Evolutionary conservation across 2,888 invertebrate species (phyloP).

Genomic region (Protophormia terraenovae): DNA sequence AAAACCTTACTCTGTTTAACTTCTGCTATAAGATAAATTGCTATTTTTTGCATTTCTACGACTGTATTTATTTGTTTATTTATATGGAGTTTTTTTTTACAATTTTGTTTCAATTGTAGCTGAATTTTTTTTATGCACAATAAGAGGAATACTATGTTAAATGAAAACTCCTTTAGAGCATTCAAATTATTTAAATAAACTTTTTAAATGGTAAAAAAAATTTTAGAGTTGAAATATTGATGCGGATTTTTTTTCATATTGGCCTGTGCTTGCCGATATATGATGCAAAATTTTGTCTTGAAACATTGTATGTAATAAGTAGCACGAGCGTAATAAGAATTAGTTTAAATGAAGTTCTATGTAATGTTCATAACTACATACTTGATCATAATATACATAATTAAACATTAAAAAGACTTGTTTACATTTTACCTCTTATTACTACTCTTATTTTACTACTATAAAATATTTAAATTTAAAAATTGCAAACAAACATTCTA

Average conservation of each 20-base stretch:
- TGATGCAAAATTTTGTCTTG: background rate
- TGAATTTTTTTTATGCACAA: conserved; percentile 24
- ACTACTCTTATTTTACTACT: too few species aligned
- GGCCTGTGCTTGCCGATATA: background rate
- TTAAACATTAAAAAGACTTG: too few species aligned
- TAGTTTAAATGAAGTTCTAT: background rate
- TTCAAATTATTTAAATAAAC: conserved; percentile 34
- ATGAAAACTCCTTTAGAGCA: background rate
- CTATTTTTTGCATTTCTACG: conserved; percentile 48
- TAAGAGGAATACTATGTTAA: background rate
- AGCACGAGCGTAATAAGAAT: conserved; percentile 8
- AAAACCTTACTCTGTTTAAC: conserved; percentile 28
- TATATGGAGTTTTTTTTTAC: background rate
- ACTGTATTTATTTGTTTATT: conserved; percentile 35
- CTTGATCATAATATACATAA: too few species aligned
- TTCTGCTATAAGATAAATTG: conserved; percentile 57
- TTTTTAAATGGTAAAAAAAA: conserved; percentile 4
- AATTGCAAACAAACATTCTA: too few species aligned
- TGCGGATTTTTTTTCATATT: background rate
- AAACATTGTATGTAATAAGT: conserved; percentile 24
- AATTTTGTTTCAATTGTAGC: conserved; percentile 27
- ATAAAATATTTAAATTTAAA: too few species aligned
- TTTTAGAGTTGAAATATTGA: conserved; percentile 18
- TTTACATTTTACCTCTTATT: too few species aligned
- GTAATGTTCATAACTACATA: too few species aligned